Base-by-base conservation (phyloP, 2,797 vertebrate species). In the Kryptolebias ocellatus region DNA sequence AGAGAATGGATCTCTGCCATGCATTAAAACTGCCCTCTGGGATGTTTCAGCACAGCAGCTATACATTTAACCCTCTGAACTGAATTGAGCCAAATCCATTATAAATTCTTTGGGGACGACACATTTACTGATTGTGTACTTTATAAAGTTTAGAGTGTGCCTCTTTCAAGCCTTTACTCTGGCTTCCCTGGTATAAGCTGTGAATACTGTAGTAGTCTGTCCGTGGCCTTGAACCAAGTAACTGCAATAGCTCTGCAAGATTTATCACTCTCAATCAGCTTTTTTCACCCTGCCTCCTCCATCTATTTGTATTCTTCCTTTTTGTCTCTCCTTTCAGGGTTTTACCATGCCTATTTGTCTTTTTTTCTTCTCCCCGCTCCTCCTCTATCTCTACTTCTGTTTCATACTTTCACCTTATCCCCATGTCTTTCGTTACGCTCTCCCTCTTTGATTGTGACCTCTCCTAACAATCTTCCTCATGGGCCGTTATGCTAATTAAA, bases 401-500 rank as follows among this genome's bases (percentile, higher is more conserved):
- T 79, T 51, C 11, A 15, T 52, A n/a, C 50, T 34, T 82, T 74
- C 79, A 85, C 70, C 53, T 55, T 62, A 80, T 76, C 72, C 67
- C 70, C 59, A 45, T 46, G 80, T 44, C 70, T 66, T 47, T 69
- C 53, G 50, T 53, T 78, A 58, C 53, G 29, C 42, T 46, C 39
- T 56, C 53, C 18, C 27, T 63, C 56, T 60, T 44, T 67, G 39
- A 80, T 62, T 53, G 64, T 72, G 76, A 83, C 82, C 76, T 71
- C 68, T 53, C 63, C 63, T 70, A 85, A 76, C 77, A 75, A 67
- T 68, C 75, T 17, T 49, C 76, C 77, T 86, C 70, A 51, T 2
- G 73, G 76, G 77, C 77, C 29, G 9, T 81, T 65, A 39, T 46
- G 53, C 86, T 89, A 86, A 92, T 90, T 83, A 89, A 87, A 79